phyloP scores from a whole-genome alignment of 2,113 vertebrate species.

The Indicator indicator region DNA sequence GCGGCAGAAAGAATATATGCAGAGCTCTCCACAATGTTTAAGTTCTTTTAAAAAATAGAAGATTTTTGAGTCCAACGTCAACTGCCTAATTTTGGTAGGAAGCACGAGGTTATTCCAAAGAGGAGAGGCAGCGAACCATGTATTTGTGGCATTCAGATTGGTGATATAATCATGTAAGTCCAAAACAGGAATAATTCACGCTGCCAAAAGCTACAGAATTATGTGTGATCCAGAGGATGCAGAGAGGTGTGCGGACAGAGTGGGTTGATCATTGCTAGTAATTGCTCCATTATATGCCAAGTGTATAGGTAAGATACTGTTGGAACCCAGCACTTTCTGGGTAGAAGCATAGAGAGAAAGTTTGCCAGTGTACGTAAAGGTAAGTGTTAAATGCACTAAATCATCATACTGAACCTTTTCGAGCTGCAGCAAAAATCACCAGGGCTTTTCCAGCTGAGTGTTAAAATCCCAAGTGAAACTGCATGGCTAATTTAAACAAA shows the following conservation, averaged over 20 bases:
- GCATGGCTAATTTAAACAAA: not conserved
- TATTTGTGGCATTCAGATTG: conserved; percentile 46
- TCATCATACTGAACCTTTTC: not conserved
- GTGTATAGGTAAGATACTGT: not conserved
- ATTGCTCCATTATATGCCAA: not conserved
- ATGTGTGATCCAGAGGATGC: not conserved
- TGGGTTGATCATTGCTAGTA: not conserved
- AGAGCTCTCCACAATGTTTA: conserved; percentile 5
- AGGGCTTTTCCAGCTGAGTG: not conserved
- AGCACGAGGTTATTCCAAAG: conserved; percentile 61
- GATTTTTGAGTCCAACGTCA: conserved; percentile 20
- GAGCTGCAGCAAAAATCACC: not conserved
- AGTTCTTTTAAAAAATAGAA: not conserved
- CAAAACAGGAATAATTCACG: conserved; percentile 25
- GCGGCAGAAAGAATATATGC: not conserved
- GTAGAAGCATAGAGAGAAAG: not conserved
- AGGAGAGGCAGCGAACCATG: conserved; percentile 35
- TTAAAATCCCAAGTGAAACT: not conserved
- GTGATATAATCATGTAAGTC: conserved; percentile 9
- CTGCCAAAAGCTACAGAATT: conserved; percentile 50
- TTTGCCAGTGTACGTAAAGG: not conserved
- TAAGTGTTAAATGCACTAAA: not conserved
- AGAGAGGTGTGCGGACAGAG: not conserved
- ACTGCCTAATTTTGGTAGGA: conserved; percentile 67
- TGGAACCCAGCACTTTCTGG: not conserved